Base-by-base conservation (phyloP, 2,797 vertebrate genomes). In the Gallinago nigripennis region DNA sequence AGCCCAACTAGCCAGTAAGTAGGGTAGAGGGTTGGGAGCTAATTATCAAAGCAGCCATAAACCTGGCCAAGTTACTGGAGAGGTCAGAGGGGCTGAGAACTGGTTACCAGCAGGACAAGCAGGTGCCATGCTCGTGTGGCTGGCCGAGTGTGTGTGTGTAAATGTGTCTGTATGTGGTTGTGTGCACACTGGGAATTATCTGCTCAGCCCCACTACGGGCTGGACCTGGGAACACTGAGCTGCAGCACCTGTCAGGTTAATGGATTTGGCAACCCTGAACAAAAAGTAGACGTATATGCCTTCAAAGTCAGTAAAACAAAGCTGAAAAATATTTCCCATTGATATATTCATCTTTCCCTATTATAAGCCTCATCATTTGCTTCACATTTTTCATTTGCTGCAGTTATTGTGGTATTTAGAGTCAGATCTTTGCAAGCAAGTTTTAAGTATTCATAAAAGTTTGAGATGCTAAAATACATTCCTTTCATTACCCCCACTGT, bases 191-290 rank as follows among this genome's bases (percentile, higher is more conserved):
- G 65, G 48, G 23, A 85, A 30, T 24, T 24, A 61, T 10, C 20
- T 37, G n/a, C 53, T 80, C 19, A 56, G 27, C 33, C 48, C 53
- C 10, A 0, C 23, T 20, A 6, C 0, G 0, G 53, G 25, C 35
- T 70, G 39, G 25, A 57, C 6, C 12, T 68, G 19, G 56, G 31
- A 89, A 61, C 19, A 43, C 0, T 24, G 68, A 51, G 25, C 17
- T 60, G 33, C 39, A 76, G 39, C 28, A 78, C 21, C 63, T 50
- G 16, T 41, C 35, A 70, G 19, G 53, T 7, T 71, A 53, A 45
- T 10, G 13, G 17, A 70, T 76, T 82, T 76, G 69, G 33, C 64
- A 83, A 41, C 3, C 6, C 18, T 39, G 28, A 45, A 31, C 10
- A 39, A 51, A 54, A 69, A 21, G 16, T 43, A 24, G 48, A 31